Evolutionary conservation across 2,888 invertebrate genomes (phyloP), one percentile per base, ranked within the genome.

Genomic region (Idaea aversata): DNA sequence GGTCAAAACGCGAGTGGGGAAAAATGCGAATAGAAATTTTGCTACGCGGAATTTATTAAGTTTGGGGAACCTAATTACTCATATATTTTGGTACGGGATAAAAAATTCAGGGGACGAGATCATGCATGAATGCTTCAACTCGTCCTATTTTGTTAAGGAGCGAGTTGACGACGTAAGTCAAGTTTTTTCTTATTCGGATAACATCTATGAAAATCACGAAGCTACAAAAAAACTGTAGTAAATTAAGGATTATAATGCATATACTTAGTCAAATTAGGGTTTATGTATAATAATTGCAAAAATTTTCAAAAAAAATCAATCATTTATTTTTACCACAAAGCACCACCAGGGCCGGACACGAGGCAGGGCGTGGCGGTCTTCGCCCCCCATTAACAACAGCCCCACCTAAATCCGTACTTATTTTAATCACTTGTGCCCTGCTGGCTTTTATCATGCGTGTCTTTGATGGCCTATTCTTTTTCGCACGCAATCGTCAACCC

Each of bases 361-460:
- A 69, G 69, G 65, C 72, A 69, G 79, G 81, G 82, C 79, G 83
- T 79, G 84, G 81, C 76, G 75, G 73, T 77, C 74, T 77, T 74
- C 73, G 75, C 73, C 75, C 76, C 77, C 84, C 80, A 83, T 85
- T 84, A 83, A 77, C 82, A 78, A 79, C 75, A 79, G 83, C 88
- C 88, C 85, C 88, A 80, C 88, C 89, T 86, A 88, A 89, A 89
- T 88, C 88, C 88, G 83, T 86, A 87, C 88, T 90, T 88, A 90
- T 88, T 90, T 90, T 90, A 90, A 90, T 90, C 90, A 88, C 88
- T 86, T 80, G 83, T 82, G 78, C 84, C 85, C 88, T 81, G 83
- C 85, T 84, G 85, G 83, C 84, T 85, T 85, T 85, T 87, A 88
- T 88, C 87, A 88, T 86, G 85, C 84, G 85, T 86, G 86, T 82